Percentiles rank a stretch among this genome's conserved stretches.
Conservation (phyloP, 2,888 invertebrate genomes). For the Pammene aurita region DNA sequence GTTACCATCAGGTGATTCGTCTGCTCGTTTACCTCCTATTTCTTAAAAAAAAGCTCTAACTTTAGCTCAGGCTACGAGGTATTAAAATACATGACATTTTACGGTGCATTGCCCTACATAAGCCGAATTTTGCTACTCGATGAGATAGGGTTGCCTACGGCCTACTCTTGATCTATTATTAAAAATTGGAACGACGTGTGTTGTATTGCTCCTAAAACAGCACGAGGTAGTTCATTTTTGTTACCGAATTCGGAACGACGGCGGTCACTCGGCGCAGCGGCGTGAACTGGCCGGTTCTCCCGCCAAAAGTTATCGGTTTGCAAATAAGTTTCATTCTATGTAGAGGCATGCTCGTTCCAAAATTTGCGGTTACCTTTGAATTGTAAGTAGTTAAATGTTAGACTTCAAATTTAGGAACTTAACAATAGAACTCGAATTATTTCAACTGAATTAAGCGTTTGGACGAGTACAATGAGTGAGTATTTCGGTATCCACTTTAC, state of each 20-base stretch:
- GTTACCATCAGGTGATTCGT: no score
- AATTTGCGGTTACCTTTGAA: conserved; percentile 82
- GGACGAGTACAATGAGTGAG: conserved; percentile 72
- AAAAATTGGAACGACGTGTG: background rate
- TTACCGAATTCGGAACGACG: conserved; percentile 61
- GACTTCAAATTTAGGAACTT: conserved; percentile 79
- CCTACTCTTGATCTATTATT: no score
- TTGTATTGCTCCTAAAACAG: background rate
- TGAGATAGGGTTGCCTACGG: no score
- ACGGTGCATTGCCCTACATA: no score
- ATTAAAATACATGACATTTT: no score
- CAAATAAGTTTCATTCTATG: conserved; percentile 79
- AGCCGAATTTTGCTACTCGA: no score
- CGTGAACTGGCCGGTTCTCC: conserved; percentile 64
- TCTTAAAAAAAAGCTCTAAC: no score
- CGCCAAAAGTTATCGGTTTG: conserved; percentile 78
- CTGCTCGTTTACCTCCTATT: no score
- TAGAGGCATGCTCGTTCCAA: conserved; percentile 75
- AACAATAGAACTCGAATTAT: conserved; percentile 81
- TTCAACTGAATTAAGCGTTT: conserved; percentile 78
- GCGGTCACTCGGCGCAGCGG: conserved; percentile 59
- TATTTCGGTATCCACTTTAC: conserved; percentile 75
- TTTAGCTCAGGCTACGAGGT: no score
- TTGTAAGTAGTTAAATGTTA: conserved; percentile 82
- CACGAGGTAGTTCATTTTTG: conserved; percentile 52